Percentiles rank a stretch among this genome's conserved stretches.
These are phyloP conservation scores for Pseudobourletiella spinata DNA, from an alignment of 1,140 invertebrate genomes.

Conservation along the genomic window DNA sequence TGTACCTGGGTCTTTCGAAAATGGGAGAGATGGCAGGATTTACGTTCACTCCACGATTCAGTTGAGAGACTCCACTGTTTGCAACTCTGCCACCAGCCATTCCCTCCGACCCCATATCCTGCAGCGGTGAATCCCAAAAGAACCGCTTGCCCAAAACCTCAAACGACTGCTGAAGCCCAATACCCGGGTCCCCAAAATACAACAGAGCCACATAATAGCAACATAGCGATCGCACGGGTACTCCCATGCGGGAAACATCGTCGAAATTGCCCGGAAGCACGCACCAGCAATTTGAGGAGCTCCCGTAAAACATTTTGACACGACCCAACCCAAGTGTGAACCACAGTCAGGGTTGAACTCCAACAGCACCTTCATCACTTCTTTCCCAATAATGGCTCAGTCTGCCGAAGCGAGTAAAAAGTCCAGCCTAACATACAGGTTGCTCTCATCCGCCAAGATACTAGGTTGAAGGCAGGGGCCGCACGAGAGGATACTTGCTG, in stretches of 20 bases:
- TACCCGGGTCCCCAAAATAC: constrained; percentile 86
- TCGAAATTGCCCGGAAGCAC: constrained; percentile 88
- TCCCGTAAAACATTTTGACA: constrained; percentile 94
- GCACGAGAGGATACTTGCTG: constrained; percentile 88
- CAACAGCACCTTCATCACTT: constrained; percentile 85
- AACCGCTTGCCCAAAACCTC: constrained; percentile 91
- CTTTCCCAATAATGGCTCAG: constrained; percentile 69
- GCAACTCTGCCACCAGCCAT: constrained; percentile 91
- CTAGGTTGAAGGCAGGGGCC: constrained; percentile 80
- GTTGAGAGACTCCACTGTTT: constrained; percentile 90
- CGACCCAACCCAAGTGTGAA: constrained; percentile 88
- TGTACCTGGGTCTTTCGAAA: constrained; percentile 79
- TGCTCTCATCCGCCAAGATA: constrained; percentile 77
- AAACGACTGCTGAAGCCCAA: constrained; percentile 81
- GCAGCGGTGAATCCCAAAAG: constrained; percentile 70
- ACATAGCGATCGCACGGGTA: constrained; percentile 98
- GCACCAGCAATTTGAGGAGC: constrained; percentile 79
- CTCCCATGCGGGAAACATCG: constrained; percentile 91
- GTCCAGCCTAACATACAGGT: constrained; percentile 91
- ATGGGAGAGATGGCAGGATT: constrained; percentile 82
- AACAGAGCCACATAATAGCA: constrained; percentile 93
- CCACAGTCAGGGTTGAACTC: constrained; percentile 95
- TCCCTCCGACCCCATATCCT: too few species aligned
- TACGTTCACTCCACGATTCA: constrained; percentile 91
- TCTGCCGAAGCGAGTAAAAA: constrained; percentile 66